Conservation (phyloP, 2,888 invertebrate genomes). For the Drosophila eohydei region DNA sequence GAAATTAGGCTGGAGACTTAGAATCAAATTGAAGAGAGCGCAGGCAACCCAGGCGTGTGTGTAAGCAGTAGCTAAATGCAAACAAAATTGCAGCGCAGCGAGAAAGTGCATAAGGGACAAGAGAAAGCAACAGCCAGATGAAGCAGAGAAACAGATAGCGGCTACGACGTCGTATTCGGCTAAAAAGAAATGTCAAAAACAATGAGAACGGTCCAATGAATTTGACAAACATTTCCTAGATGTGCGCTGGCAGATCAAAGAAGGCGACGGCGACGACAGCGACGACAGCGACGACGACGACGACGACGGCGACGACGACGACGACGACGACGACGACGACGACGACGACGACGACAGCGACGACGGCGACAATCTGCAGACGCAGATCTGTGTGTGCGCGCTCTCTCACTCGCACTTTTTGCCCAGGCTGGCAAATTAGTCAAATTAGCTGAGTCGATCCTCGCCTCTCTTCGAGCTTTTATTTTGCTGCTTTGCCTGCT, state of each 20-base stretch:
- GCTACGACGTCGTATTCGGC: conserved; percentile 40
- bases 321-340: conserved; percentile 58
- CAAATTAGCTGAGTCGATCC: conserved; percentile 69
- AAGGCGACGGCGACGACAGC: conserved; percentile 67
- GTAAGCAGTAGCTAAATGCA: conserved; percentile 4
- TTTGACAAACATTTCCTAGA: conserved; percentile 86
- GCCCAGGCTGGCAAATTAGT: conserved; percentile 61
- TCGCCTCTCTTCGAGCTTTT: conserved; percentile 16
- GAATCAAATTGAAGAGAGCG: conserved; percentile 4
- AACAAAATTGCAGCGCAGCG: conserved; percentile 4
- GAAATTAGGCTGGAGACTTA: conserved; percentile 1
- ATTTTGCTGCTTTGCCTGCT: neutral
- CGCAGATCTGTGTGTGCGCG: conserved; percentile 23
- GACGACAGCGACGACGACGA: conserved; percentile 57
- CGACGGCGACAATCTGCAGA: conserved; percentile 63
- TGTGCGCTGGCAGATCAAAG: conserved; percentile 85
- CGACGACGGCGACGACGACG: conserved; percentile 59
- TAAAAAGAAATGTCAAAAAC: conserved; percentile 85
- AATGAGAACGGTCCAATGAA: conserved; percentile 85
- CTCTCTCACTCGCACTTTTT: conserved; percentile 12
- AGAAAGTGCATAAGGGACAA: conserved; percentile 15
- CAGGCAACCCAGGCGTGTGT: neutral
- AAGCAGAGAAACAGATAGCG: conserved; percentile 10
- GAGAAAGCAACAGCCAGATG: conserved; percentile 2
- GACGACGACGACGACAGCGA: conserved; percentile 54